phyloP scores from a whole-genome alignment of 2,888 invertebrate species.

The Psococerastis gibbosa region DNA sequence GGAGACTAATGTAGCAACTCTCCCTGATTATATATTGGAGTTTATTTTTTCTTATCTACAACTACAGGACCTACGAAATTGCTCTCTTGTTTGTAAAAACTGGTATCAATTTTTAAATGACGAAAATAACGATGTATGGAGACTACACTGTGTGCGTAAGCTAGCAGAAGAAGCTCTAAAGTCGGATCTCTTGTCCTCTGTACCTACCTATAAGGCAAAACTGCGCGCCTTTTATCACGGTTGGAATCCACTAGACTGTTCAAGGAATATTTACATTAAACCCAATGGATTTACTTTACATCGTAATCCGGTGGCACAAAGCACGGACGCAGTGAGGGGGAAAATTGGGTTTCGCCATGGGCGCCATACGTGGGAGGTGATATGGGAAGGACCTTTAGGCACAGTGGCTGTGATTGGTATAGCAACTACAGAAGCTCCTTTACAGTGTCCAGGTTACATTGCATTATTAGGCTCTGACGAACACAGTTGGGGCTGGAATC shows the following conservation, averaged over 20 bases:
- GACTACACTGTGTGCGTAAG: slow-evolving; percentile 67
- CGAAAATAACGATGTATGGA: slow-evolving; percentile 92
- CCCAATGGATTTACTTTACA: slow-evolving; percentile 94
- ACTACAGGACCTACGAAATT: slow-evolving; percentile 67
- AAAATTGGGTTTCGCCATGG: slow-evolving; percentile 84
- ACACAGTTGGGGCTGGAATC: slow-evolving; percentile 99
- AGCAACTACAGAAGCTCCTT: slow-evolving; percentile 80
- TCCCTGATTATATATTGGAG: slow-evolving; percentile 68
- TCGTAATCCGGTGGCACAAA: slow-evolving; percentile 95
- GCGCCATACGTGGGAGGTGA: slow-evolving; percentile 93
- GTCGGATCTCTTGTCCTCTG: slow-evolving; percentile 74
- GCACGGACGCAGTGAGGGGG: slow-evolving; percentile 83
- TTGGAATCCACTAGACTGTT: slow-evolving; percentile 96
- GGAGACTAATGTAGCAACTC: slow-evolving; percentile 40
- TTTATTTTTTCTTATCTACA: slow-evolving; percentile 81
- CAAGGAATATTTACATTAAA: slow-evolving; percentile 90
- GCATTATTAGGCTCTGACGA: slow-evolving; percentile 88
- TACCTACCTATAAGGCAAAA: slow-evolving; percentile 83
- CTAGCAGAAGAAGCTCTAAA: slow-evolving; percentile 74
- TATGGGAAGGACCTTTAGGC: slow-evolving; percentile 96
- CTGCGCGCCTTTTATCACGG: slow-evolving; percentile 83
- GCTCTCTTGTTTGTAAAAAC: slow-evolving; percentile 79
- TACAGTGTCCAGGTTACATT: slow-evolving; percentile 90
- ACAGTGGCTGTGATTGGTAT: slow-evolving; percentile 96
- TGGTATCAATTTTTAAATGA: slow-evolving; percentile 83